phyloP scores from a whole-genome alignment of 2,797 vertebrate species.

The Chloroceryle inda region DNA sequence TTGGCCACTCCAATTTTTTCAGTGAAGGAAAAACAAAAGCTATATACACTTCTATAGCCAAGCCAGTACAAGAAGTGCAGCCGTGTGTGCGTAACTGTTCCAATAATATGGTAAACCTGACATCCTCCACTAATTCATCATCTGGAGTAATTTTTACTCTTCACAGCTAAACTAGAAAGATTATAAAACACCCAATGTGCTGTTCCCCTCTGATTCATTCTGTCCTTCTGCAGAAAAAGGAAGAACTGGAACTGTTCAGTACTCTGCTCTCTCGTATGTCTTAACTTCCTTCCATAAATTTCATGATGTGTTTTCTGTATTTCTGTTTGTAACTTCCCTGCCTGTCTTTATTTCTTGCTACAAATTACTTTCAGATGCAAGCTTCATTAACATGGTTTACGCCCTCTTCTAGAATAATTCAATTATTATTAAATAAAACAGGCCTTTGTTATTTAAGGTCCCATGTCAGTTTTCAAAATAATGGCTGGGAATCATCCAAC shows the following conservation, averaged over 20 bases:
- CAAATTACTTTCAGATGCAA: slow-evolving; percentile 27
- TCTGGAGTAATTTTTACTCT: neutral
- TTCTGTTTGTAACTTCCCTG: slow-evolving; percentile 11
- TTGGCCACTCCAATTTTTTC: neutral
- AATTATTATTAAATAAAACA: slow-evolving; percentile 53
- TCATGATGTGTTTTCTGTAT: neutral
- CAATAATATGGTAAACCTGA: neutral
- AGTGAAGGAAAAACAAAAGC: neutral
- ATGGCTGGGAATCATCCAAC: slow-evolving; percentile 37
- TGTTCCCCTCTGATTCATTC: neutral
- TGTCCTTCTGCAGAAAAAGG: neutral
- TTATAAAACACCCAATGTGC: neutral
- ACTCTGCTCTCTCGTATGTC: neutral
- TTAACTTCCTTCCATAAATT: neutral
- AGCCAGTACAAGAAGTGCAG: neutral
- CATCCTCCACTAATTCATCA: neutral
- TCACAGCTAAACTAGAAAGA: neutral
- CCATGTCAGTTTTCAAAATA: slow-evolving; percentile 44
- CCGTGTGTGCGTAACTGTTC: neutral
- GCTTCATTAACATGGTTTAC: slow-evolving; percentile 13
- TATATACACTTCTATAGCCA: neutral
- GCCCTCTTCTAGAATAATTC: slow-evolving; percentile 10
- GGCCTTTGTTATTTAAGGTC: slow-evolving; percentile 42
- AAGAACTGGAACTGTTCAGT: neutral
- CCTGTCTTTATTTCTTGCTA: slow-evolving; percentile 7